A percentile compares a stretch with the other conserved stretches of the same genome.
These are phyloP conservation scores for Listronotus bonariensis DNA, from an alignment of 1,140 invertebrate species.

Conservation along the genomic window DNA sequence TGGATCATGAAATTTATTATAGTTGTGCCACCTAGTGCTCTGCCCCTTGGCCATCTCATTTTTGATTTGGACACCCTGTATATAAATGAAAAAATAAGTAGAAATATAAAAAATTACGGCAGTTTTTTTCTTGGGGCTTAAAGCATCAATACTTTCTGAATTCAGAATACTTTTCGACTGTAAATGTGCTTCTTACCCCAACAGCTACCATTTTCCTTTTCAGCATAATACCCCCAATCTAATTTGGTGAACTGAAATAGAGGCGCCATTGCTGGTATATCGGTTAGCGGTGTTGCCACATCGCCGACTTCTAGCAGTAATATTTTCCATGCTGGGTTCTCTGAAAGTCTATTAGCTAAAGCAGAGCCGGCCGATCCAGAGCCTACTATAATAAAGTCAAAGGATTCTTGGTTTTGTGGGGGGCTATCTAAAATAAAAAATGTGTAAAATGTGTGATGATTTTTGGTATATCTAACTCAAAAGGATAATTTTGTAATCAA, in stretches of 20 bases:
- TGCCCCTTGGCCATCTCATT: conserved; percentile 67
- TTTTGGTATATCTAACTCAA: too few relatives aligned
- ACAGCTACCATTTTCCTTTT: conserved; percentile 59
- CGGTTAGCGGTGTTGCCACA: conserved; percentile 70
- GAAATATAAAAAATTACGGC: background rate
- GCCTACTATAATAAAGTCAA: conserved; percentile 53
- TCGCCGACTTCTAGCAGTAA: conserved; percentile 73
- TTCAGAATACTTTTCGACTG: background rate
- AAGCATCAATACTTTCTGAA: background rate
- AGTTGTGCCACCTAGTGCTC: conserved; percentile 74
- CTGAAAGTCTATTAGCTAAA: conserved; percentile 72
- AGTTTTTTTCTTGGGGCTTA: background rate
- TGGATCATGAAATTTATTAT: conserved; percentile 92
- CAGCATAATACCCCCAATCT: conserved; percentile 77
- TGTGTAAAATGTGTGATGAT: too few relatives aligned
- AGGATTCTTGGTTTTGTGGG: conserved; percentile 40
- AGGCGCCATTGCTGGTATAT: conserved; percentile 73
- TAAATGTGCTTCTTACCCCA: conserved; percentile 41
- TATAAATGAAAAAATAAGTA: conserved; percentile 44
- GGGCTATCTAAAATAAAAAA: conserved; percentile 16
- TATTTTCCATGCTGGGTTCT: conserved; percentile 69
- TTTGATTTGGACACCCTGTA: conserved; percentile 61
- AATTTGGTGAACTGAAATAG: conserved; percentile 71
- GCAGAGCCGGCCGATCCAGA: conserved; percentile 61
- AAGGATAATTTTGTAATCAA: too few relatives aligned